Percentiles rank a stretch among this genome's conserved stretches.
These are phyloP conservation scores for Anoplophora glabripennis DNA, from an alignment of 1,140 invertebrate genomes.

Conservation along the genomic window DNA sequence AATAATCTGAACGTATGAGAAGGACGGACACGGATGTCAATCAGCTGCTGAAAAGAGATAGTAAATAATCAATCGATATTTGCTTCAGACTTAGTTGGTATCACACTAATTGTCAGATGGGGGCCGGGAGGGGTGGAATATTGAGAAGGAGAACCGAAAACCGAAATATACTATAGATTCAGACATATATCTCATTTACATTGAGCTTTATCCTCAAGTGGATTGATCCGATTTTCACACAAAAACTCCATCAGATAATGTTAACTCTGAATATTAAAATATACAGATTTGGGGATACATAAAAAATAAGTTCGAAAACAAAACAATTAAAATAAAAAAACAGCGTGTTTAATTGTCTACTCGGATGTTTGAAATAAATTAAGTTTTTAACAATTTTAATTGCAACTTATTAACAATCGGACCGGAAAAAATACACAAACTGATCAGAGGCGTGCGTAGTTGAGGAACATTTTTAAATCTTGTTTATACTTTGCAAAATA, in stretches of 20 bases:
- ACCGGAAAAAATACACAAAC: too few species aligned
- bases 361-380: too few species aligned
- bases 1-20: slow-evolving; percentile 22
- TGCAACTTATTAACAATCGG: too few species aligned
- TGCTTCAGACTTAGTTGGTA: slow-evolving; percentile 20
- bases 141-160: slow-evolving; percentile 19
- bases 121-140: slow-evolving; percentile 15
- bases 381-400: too few species aligned
- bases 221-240: slow-evolving; percentile 13
- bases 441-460: too few species aligned
- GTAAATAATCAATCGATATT: slow-evolving; percentile 21
- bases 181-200: slow-evolving; percentile 17
- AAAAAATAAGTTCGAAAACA: too few species aligned
- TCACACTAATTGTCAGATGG: slow-evolving; percentile 21
- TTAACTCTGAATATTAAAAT: neutral
- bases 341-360: too few species aligned
- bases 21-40: slow-evolving; percentile 12
- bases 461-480: too few species aligned
- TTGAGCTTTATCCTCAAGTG: slow-evolving; percentile 11
- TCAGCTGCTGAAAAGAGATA: slow-evolving; percentile 13
- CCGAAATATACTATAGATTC: slow-evolving; percentile 18
- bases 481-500: too few species aligned
- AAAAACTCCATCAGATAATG: slow-evolving; percentile 7
- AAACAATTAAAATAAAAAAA: too few species aligned
- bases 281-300: too few species aligned